Evolutionary conservation across 2,888 invertebrate genomes (phyloP).

Genomic region (Cataglyphis altisquamis): DNA sequence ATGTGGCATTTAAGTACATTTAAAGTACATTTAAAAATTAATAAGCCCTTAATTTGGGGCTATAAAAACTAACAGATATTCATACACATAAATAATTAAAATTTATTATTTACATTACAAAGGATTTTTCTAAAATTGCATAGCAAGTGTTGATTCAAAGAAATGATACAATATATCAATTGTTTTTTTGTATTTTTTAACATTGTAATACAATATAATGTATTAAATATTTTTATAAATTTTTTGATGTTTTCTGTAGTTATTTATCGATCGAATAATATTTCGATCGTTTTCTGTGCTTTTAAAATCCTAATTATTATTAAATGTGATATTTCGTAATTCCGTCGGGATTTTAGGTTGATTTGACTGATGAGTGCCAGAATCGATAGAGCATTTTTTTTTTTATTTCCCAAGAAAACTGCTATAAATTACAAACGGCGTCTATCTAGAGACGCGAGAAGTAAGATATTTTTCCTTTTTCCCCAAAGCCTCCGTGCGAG

Average conservation of each 20-base stretch:
- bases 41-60: background rate
- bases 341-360: background rate
- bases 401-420: conserved; percentile 31
- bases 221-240: background rate
- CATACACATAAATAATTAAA: background rate
- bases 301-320: background rate
- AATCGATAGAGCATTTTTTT: conserved; percentile 33
- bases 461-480: conserved; percentile 68
- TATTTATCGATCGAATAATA: background rate
- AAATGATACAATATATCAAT: background rate
- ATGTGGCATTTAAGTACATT: background rate
- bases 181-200: background rate
- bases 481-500: conserved; percentile 65
- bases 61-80: background rate
- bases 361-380: background rate
- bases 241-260: background rate
- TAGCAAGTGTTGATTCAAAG: background rate
- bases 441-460: conserved; percentile 58
- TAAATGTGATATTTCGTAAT: background rate
- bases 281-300: background rate
- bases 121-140: background rate
- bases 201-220: background rate
- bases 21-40: conserved; percentile 5
- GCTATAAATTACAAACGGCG: conserved; percentile 73
- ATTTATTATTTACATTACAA: background rate